Percentiles rank a stretch among this genome's conserved stretches.
phyloP scores from a whole-genome alignment of 2,888 invertebrate genomes.

The Kryphioiulus occultus region DNA sequence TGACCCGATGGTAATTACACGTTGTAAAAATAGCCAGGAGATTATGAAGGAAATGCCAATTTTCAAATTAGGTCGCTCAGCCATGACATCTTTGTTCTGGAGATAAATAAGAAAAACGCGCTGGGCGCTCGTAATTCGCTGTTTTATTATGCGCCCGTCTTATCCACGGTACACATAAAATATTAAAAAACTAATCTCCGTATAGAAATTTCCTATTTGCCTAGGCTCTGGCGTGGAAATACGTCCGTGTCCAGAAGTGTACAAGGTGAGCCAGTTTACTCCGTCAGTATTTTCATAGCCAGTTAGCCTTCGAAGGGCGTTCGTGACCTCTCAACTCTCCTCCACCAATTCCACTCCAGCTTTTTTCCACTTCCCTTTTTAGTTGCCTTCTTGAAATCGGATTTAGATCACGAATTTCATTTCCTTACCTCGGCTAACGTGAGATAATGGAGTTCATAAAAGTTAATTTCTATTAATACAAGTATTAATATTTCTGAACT shows the following conservation, averaged over 20 bases:
- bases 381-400: background rate
- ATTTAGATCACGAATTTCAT: constrained; percentile 15
- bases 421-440: background rate
- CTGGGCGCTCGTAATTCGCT: background rate
- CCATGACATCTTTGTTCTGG: background rate
- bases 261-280: background rate
- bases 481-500: too few species aligned
- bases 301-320: background rate
- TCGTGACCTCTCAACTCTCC: background rate
- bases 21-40: background rate
- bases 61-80: constrained; percentile 23
- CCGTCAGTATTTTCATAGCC: background rate
- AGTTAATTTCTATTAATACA: too few species aligned
- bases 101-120: background rate
- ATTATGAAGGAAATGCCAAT: constrained; percentile 23
- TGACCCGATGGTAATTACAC: background rate
- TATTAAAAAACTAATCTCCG: background rate
- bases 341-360: background rate
- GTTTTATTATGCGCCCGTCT: background rate
- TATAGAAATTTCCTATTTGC: background rate
- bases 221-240: background rate
- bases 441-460: too few species aligned
- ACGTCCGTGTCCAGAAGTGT: background rate
- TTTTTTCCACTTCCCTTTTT: background rate
- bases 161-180: background rate